Conservation (phyloP, 1,140 invertebrate species). For the Cotesia vestalis region DNA sequence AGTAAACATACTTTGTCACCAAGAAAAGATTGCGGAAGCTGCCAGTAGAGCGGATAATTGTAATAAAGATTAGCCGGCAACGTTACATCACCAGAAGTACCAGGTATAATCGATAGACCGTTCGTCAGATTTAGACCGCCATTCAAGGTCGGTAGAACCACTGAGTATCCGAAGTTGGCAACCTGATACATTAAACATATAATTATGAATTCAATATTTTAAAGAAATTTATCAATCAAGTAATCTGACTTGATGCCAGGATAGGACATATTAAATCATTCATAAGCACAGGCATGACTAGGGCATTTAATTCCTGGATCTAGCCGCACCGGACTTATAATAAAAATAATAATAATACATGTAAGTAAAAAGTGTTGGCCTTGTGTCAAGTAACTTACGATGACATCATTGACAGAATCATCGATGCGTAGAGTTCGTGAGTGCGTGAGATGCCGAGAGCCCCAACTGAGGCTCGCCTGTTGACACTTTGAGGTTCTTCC, state of each 20-base stretch:
- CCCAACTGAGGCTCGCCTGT: conserved; percentile 81
- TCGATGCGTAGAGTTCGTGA: conserved; percentile 69
- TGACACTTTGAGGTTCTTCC: conserved; percentile 79
- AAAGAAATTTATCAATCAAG: conserved; percentile 12
- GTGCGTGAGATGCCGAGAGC: conserved; percentile 72
- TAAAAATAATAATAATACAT: not conserved
- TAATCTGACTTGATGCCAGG: not conserved
- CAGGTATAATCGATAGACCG: conserved; percentile 74
- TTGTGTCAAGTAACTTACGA: conserved; percentile 51
- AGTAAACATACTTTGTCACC: conserved; percentile 78
- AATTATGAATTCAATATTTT: not conserved
- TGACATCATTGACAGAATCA: conserved; percentile 63
- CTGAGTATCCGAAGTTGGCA: conserved; percentile 52
- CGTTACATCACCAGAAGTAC: conserved; percentile 71
- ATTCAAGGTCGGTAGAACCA: conserved; percentile 53
- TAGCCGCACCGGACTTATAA: not conserved
- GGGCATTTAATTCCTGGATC: not conserved
- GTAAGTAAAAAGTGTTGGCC: not conserved
- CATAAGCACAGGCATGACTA: not conserved
- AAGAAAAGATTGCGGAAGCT: conserved; percentile 81
- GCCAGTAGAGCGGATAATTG: conserved; percentile 86
- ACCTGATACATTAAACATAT: conserved; percentile 51
- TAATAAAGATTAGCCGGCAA: conserved; percentile 73
- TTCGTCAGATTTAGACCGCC: conserved; percentile 68
- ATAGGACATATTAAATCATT: not conserved